These are phyloP conservation scores for Nomada ruficornis DNA, from an alignment of 2,888 invertebrate genomes.

Conservation along the genomic window DNA sequence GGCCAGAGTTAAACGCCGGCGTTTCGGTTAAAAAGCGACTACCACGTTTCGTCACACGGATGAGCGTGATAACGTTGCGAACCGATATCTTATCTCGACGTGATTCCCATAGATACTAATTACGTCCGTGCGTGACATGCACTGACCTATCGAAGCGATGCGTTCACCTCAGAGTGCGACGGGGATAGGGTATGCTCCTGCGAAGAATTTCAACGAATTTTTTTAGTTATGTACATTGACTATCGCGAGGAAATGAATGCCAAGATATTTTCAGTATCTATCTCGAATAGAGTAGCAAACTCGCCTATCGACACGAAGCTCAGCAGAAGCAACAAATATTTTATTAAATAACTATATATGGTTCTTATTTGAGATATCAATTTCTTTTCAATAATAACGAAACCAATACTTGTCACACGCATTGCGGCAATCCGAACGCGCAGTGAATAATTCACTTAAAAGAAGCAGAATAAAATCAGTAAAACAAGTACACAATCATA, in stretches of 20 bases:
- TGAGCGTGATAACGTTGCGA: conserved; percentile 44
- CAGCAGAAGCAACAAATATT: too few species aligned
- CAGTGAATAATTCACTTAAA: too few species aligned
- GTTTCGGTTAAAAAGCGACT: conserved; percentile 46
- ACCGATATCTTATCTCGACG: conserved; percentile 61
- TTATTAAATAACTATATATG: not conserved
- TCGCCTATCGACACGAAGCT: too few species aligned
- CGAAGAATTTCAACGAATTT: not conserved
- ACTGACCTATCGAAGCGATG: conserved; percentile 66
- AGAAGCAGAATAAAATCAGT: too few species aligned
- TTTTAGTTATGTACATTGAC: not conserved
- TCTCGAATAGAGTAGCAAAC: too few species aligned
- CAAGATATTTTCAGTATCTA: too few species aligned
- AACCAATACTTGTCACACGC: too few species aligned
- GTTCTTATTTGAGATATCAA: too few species aligned
- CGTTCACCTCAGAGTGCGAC: not conserved
- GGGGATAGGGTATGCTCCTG: not conserved
- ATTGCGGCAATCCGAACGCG: too few species aligned
- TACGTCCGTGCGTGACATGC: conserved; percentile 42
- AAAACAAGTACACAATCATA: too few species aligned
- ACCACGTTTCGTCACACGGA: conserved; percentile 61
- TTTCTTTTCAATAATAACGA: too few species aligned
- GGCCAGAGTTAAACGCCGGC: conserved; percentile 61
- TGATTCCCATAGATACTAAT: conserved; percentile 47
- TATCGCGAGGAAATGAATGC: not conserved